These are phyloP conservation scores for Stictocephala bisonia DNA, from an alignment of 2,888 invertebrate species.

Conservation along the genomic window DNA sequence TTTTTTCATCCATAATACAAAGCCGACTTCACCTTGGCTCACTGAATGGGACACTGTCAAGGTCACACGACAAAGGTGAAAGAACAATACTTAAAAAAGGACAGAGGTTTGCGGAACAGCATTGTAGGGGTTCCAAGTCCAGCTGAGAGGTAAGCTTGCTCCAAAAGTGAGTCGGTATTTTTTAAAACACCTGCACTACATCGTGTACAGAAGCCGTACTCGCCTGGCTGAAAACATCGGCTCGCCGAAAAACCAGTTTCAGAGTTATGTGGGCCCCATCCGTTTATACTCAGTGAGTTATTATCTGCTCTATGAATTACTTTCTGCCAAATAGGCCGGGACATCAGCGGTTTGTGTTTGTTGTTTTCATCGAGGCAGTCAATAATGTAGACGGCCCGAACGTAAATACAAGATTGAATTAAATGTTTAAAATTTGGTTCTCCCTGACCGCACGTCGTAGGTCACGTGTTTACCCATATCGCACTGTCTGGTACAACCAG, in stretches of 20 bases:
- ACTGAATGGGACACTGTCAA: slow-evolving; percentile 10
- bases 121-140: not conserved
- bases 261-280: not conserved
- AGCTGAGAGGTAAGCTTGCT: not conserved
- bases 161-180: slow-evolving; percentile 38
- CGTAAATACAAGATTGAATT: too few relatives aligned
- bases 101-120: slow-evolving; percentile 12
- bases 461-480: too few relatives aligned
- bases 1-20: slow-evolving; percentile 16
- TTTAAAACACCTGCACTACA: slow-evolving; percentile 42
- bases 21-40: slow-evolving; percentile 16
- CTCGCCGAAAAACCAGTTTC: slow-evolving; percentile 6
- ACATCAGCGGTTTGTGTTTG: slow-evolving; percentile 7
- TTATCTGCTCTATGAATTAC: slow-evolving; percentile 35
- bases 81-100: slow-evolving; percentile 26
- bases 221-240: slow-evolving; percentile 7
- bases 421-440: too few relatives aligned
- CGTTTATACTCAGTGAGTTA: slow-evolving; percentile 21
- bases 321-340: slow-evolving; percentile 19
- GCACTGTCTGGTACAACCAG: too few relatives aligned
- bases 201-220: slow-evolving; percentile 14
- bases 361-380: too few relatives aligned
- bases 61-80: slow-evolving; percentile 23
- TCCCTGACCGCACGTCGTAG: too few relatives aligned
- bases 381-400: too few relatives aligned